phyloP scores from a whole-genome alignment of 2,113 vertebrate species.

The Cololabis saira region DNA sequence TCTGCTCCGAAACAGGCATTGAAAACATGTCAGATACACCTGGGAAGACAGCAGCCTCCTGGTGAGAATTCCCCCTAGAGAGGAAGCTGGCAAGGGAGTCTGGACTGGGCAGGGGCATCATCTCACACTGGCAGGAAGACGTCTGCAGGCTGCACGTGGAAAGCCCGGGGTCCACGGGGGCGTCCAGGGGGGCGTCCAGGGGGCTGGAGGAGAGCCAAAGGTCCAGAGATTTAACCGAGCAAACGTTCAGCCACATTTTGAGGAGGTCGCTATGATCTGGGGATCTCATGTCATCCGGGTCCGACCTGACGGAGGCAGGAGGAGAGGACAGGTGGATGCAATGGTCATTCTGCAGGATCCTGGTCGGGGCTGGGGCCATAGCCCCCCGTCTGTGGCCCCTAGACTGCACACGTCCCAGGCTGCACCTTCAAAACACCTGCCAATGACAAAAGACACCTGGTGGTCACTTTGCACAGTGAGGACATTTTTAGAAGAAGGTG shows the following conservation, averaged over 20 bases:
- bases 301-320: slow-evolving; percentile 82
- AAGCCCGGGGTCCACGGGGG: slow-evolving; percentile 69
- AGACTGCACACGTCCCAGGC: slow-evolving; percentile 6
- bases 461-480: not conserved
- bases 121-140: slow-evolving; percentile 79
- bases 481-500: not conserved
- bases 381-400: slow-evolving; percentile 9
- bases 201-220: slow-evolving; percentile 72
- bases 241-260: slow-evolving; percentile 83
- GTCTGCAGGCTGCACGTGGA: slow-evolving; percentile 66
- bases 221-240: slow-evolving; percentile 79
- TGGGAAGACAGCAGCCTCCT: slow-evolving; percentile 73
- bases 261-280: slow-evolving; percentile 80
- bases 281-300: slow-evolving; percentile 82
- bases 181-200: slow-evolving; percentile 77
- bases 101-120: slow-evolving; percentile 78
- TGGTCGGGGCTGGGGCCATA: slow-evolving; percentile 91
- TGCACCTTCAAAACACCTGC: slow-evolving; percentile 16
- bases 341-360: slow-evolving; percentile 84
- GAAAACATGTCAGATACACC: slow-evolving; percentile 68
- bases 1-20: slow-evolving; percentile 77
- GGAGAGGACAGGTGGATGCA: slow-evolving; percentile 86
- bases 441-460: not conserved
- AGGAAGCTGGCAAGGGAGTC: slow-evolving; percentile 76
- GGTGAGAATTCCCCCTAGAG: slow-evolving; percentile 58